Base-by-base conservation (phyloP, 1,140 invertebrate genomes). In the Drosophila persimilis region DNA sequence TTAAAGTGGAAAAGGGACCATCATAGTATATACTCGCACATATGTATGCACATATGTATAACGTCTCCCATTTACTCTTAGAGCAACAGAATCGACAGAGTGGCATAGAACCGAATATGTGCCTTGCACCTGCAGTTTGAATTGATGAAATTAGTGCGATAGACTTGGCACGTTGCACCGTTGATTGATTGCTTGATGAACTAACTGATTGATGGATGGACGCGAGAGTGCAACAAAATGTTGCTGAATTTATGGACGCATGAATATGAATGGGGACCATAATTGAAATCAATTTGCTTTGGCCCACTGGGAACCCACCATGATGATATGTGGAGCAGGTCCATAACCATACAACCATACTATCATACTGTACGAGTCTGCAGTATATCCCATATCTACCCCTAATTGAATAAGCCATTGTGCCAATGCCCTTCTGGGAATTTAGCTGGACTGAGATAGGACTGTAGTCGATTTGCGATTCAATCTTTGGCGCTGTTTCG, bases 91-190 rank as follows among this genome's bases (percentile, higher is more conserved):
- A 26, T 26, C 29, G 6, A 6, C 29, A 29, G 29, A 8, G 24
- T 5, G 24, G 24, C 24, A 26, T 5, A n/a, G 0, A 15, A 54
- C 6, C 48, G 41, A 44, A 44, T 31, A 65, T 48, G 56, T 56
- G 51, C 35, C 41, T 56, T 66, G 54, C 22, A 54, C 59, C 41
- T 58, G 41, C 47, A 46, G 31, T 35, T 67, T 31, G 31, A 72
- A 56, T 26, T 63, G 52, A 56, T 64, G 59, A 64, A 73, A 73
- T 73, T 73, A 73, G 69, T 63, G 69, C 45, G 59, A 73, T 57
- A 73, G 59, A 52, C 50, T 62, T 73, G 57, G 50, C 66, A 66
- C 54, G 44, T 52, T 55, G 39, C 50, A 50, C 22, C 50, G 46
- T 67, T 56, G 46, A 47, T 70, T 74, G 74, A 83, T 74, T 71